phyloP scores from a whole-genome alignment of 2,888 invertebrate genomes.

The Isotomurus palustris region DNA sequence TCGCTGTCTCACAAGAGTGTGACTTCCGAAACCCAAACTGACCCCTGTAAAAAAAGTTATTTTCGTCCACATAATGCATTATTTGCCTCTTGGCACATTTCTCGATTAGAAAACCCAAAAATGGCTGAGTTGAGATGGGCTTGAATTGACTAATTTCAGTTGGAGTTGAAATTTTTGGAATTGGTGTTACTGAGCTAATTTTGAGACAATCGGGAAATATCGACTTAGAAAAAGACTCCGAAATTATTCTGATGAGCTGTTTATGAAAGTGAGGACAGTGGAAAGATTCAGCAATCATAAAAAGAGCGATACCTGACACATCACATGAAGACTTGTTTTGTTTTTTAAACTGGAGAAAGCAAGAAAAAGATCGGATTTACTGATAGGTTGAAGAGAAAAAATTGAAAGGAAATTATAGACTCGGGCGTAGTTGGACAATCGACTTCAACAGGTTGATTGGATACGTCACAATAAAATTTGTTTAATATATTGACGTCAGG shows the following conservation, averaged over 20 bases:
- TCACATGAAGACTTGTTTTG: neutral
- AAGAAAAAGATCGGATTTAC: neutral
- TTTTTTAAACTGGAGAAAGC: neutral
- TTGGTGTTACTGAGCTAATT: neutral
- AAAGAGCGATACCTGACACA: neutral
- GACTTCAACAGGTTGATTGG: neutral
- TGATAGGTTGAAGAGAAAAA: neutral
- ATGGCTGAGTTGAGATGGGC: neutral
- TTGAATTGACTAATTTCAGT: neutral
- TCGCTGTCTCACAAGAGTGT: slow-evolving; percentile 5
- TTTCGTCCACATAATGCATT: neutral
- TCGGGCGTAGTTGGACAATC: neutral
- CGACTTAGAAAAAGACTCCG: neutral
- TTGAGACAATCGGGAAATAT: neutral
- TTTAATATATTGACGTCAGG: neutral
- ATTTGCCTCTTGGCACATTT: neutral
- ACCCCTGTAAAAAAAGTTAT: neutral
- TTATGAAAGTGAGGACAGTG: neutral
- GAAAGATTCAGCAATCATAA: neutral
- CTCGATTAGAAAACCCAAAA: neutral
- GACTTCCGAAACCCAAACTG: neutral
- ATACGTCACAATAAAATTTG: neutral
- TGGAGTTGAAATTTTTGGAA: neutral
- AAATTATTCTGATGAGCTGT: neutral
- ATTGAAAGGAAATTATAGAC: neutral